Evolutionary conservation across 1,140 invertebrate genomes (phyloP).

Genomic region (Brachionus plicatilis): DNA sequence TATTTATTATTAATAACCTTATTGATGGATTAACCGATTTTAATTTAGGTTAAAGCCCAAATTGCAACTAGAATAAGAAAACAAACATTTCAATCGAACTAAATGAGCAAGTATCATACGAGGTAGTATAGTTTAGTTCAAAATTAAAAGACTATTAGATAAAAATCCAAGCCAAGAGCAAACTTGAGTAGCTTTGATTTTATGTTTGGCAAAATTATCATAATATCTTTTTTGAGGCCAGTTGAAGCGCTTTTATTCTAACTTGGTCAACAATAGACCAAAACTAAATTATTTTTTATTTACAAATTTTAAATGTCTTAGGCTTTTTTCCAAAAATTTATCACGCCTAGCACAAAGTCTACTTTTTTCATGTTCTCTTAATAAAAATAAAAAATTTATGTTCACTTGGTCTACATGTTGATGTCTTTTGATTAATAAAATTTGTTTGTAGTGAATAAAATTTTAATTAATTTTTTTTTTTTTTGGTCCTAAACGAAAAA

Average conservation of each 20-base stretch:
- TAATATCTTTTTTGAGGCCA: neutral
- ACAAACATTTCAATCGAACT: neutral
- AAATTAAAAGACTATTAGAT: constrained; percentile 35
- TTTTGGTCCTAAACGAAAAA: neutral
- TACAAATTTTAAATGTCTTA: neutral
- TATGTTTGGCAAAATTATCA: constrained; percentile 16
- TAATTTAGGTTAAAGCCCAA: neutral
- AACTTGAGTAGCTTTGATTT: neutral
- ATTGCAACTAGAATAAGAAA: neutral
- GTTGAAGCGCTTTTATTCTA: neutral
- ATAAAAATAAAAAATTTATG: no score
- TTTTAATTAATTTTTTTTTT: neutral
- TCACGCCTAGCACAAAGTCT: no score
- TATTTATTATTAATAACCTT: neutral
- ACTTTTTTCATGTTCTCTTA: no score
- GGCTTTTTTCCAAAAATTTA: neutral
- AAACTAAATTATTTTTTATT: neutral
- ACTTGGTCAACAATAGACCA: neutral
- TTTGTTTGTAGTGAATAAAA: no score
- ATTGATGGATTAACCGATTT: constrained; percentile 23
- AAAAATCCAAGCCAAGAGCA: neutral
- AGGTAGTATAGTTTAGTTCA: neutral
- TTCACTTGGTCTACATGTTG: no score
- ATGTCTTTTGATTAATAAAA: no score
- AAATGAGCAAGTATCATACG: neutral